Evolutionary conservation across 1,140 invertebrate species (phyloP), one percentile per base, ranked within the genome.

Genomic region (Hermatobates lingyangjiaoensis): DNA sequence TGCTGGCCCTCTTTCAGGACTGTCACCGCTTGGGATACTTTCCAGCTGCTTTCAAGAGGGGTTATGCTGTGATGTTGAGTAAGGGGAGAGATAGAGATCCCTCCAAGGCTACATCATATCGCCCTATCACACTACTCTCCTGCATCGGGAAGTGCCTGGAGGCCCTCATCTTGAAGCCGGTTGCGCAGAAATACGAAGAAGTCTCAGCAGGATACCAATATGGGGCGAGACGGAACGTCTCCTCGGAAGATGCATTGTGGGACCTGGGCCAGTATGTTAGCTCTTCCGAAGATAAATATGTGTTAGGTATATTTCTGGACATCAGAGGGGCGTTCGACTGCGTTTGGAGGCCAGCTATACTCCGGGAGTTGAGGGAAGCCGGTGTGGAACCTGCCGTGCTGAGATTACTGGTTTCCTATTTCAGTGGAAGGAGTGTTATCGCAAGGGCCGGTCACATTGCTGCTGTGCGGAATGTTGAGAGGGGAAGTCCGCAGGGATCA

Each of bases 401-500:
- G 25, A 3, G 27, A 18, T 2, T 48, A 5, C 15, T 48, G 4
- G 18, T 15, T 2, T 15, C n/a, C 25, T 48, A 48, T 48, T 21
- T 48, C 2, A 48, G 15, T 3, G 45, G 21, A 5, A 48, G 45
- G 15, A 27, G 26, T 1, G 27, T 20, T 2, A 3, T 48, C 2
- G 3, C 2, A 3, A 27, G 24, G 24, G 45, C 24, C 20, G 45
- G 45, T n/a, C 10, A 23, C 5, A 40, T 3, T 14, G 30, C 39
- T n/a, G 27, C 38, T 7, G 28, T 39, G 2, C 50, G 34, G 20
- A 27, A 10, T 2, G 27, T 51, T 2, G 52, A 26, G 3, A 54
- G 48, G 40, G 57, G 55, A 2, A 57, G 55, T 27, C 57, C 55
- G 14, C 57, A 58, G 34, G 57, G 52, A 0, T 56, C 52, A 10